These are phyloP conservation scores for Conomelus anceps DNA, from an alignment of 2,888 invertebrate genomes.

Conservation along the genomic window DNA sequence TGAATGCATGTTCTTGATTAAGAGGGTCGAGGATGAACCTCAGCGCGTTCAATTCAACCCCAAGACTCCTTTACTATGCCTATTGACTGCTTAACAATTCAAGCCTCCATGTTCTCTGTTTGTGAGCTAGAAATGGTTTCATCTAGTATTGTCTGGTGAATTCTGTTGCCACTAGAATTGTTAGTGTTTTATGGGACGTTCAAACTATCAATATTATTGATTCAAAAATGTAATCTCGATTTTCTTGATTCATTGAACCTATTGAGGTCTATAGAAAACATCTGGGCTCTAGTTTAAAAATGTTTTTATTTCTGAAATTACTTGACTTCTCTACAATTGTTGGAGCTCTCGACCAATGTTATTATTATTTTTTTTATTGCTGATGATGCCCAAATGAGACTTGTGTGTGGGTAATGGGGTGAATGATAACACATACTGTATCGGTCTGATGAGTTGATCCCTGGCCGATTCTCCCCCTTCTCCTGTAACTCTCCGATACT, in stretches of 20 bases:
- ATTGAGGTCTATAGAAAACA: not conserved
- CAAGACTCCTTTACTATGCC: not conserved
- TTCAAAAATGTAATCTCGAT: not conserved
- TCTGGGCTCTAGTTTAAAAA: too few species aligned
- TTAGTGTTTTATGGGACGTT: not conserved
- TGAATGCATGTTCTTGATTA: not conserved
- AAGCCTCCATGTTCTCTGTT: not conserved
- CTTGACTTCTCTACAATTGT: too few species aligned
- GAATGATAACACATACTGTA: too few species aligned
- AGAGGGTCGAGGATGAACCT: not conserved
- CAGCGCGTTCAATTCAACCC: not conserved
- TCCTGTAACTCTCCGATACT: too few species aligned
- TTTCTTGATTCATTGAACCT: not conserved
- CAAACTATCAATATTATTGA: not conserved
- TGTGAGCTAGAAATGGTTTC: not conserved
- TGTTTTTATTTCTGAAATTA: too few species aligned
- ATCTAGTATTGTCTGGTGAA: not conserved
- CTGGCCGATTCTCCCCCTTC: too few species aligned
- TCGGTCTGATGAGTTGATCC: too few species aligned
- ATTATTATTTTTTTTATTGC: too few species aligned
- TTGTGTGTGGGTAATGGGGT: too few species aligned
- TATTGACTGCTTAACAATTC: not conserved
- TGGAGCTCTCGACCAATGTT: too few species aligned
- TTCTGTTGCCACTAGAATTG: too few species aligned
- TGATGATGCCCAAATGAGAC: too few species aligned